Evolutionary conservation across 2,113 vertebrate genomes (phyloP).

Genomic region (Pitta sordida): DNA sequence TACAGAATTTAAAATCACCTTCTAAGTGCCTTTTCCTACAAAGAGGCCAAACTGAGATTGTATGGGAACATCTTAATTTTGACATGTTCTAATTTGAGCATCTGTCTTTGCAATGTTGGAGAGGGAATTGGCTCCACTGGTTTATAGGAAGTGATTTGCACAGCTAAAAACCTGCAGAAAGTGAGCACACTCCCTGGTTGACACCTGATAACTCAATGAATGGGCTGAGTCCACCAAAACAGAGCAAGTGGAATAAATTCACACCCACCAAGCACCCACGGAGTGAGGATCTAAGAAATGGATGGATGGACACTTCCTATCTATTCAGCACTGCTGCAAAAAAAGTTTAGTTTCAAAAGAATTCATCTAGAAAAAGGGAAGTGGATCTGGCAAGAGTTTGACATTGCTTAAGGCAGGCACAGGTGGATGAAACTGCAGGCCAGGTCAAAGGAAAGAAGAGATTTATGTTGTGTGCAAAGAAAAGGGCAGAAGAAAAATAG

Average conservation of each 20-base stretch:
- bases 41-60: background rate
- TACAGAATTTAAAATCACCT: background rate
- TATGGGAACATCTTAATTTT: background rate
- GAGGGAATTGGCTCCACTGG: background rate
- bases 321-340: slow-evolving; percentile 7
- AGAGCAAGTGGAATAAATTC: background rate
- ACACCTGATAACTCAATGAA: background rate
- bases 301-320: background rate
- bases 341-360: slow-evolving; percentile 66
- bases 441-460: slow-evolving; percentile 86
- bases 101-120: background rate
- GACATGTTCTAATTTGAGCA: background rate
- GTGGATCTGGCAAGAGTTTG: slow-evolving; percentile 65
- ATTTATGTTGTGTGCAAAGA: slow-evolving; percentile 92
- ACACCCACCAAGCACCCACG: background rate
- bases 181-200: background rate
- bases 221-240: background rate
- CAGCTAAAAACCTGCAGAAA: background rate
- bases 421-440: slow-evolving; percentile 92
- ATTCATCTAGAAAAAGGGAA: slow-evolving; percentile 51
- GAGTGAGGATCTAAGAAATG: background rate
- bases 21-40: background rate
- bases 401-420: slow-evolving; percentile 88
- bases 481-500: slow-evolving; percentile 95
- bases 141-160: background rate